Evolutionary conservation across 37 sponge, comb jelly and placozoan genomes (phyloP), one percentile per base, ranked within the genome.

Genomic region (Aplysina aerophoba): DNA sequence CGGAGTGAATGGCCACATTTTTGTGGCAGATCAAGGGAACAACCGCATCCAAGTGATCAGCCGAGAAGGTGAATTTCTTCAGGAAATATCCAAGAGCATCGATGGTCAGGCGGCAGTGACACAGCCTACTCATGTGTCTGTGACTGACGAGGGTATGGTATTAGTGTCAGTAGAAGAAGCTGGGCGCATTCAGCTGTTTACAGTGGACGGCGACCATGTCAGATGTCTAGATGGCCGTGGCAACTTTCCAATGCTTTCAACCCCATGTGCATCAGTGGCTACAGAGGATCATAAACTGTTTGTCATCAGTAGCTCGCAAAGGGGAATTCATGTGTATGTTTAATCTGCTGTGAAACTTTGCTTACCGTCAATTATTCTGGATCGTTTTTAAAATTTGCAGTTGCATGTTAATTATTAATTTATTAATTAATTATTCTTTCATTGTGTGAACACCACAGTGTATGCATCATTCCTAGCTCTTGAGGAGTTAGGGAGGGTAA

Each of bases 1-100:
- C 4, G 37, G 78, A 38, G 22, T 3, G 41, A 44, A 75, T 25
- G 37, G 40, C 78, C 31, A 19, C 21, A 40, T 75, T 54, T 36
- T 53, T 17, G 78, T 75, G 20, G 78, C 54, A 17, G 78, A 75
- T 54, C 21, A 40, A n/a, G 78, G 78, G 3, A 75, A 75, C 78
- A 75, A 19, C 16, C 41, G 78, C 0, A 75, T 75, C 2, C 78
- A 75, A 22, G 54, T 75, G 21, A 17, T 75, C 20, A 53, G 54
- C 78, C 53, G 12, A 21, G 54, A 75, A 14, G 78, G 78, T 24
- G 78, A 75, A 44, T 75, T 53, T 75, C 21, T 75, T 15, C 38
- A 17, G 11, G 22, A 36, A 21, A 36, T 75, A 24, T 40, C 41
- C 24, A 75, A 75, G 25, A 50, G 40, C 24, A 24, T 1, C 44